phyloP scores from a whole-genome alignment of 2,888 invertebrate species.

The Yponomeuta evonymella region DNA sequence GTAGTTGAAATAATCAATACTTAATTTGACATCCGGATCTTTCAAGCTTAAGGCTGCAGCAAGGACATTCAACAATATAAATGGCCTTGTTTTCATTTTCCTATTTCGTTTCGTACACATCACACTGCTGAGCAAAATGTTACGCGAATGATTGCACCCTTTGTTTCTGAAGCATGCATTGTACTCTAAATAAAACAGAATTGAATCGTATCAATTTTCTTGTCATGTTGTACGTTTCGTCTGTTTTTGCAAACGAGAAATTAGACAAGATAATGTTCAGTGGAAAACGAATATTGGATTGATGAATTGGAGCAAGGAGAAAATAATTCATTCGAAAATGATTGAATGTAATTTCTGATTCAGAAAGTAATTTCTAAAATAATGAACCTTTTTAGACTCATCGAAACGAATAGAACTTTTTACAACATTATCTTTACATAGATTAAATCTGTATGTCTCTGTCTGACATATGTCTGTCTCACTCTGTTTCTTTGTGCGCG shows the following conservation, averaged over 20 bases:
- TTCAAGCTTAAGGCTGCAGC: slow-evolving; percentile 24
- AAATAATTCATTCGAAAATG: not conserved
- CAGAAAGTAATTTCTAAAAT: not conserved
- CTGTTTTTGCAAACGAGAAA: not conserved
- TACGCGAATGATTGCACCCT: not conserved
- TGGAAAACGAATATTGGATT: not conserved
- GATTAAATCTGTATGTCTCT: too few relatives aligned
- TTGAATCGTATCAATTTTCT: slow-evolving; percentile 16
- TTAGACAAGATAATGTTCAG: not conserved
- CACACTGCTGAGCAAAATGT: not conserved
- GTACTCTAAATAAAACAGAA: not conserved
- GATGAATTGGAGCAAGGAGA: not conserved
- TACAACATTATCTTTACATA: not conserved
- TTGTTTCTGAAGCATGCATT: not conserved
- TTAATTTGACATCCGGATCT: slow-evolving; percentile 25
- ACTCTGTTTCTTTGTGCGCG: too few relatives aligned
- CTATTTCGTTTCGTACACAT: not conserved
- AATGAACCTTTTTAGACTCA: not conserved
- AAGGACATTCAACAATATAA: slow-evolving; percentile 22
- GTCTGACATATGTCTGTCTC: too few relatives aligned
- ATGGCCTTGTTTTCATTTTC: not conserved
- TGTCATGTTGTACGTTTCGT: not conserved
- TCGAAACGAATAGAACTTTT: not conserved
- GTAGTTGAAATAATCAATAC: slow-evolving; percentile 36
- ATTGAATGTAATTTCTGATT: too few relatives aligned